phyloP scores from a whole-genome alignment of 2,113 vertebrate genomes.

The Equus quagga region DNA sequence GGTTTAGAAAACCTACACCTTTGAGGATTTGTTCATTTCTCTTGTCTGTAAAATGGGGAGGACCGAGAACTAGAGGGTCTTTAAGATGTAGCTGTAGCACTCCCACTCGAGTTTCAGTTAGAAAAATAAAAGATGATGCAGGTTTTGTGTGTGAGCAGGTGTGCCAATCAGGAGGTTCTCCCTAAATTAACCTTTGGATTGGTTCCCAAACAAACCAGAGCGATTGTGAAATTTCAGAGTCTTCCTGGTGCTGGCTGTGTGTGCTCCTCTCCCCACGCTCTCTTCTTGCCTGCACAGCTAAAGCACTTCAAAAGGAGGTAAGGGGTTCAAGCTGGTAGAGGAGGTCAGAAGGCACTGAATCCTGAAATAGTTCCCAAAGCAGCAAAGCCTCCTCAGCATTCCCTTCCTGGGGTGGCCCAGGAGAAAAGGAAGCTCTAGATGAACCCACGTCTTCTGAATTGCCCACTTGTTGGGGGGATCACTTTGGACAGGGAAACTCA shows the following conservation, averaged over 20 bases:
- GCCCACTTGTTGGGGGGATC: neutral
- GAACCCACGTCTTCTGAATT: neutral
- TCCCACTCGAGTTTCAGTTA: neutral
- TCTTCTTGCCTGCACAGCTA: neutral
- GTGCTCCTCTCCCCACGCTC: accelerated
- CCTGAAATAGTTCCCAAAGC: neutral
- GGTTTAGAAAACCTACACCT: neutral
- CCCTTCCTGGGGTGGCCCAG: neutral
- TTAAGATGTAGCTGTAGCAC: neutral
- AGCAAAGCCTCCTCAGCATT: accelerated
- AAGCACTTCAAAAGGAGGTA: neutral
- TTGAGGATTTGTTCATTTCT: neutral
- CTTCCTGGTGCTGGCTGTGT: neutral
- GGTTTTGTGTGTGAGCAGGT: neutral
- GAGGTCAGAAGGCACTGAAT: neutral
- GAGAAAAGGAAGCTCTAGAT: neutral
- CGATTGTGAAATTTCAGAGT: neutral
- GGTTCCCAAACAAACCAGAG: neutral
- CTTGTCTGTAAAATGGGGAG: neutral
- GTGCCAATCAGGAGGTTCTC: neutral
- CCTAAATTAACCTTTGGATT: neutral
- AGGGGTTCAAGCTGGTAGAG: neutral
- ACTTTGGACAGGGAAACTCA: neutral
- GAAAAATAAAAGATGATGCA: neutral
- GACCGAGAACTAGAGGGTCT: neutral